These are phyloP conservation scores for Erpornis zantholeuca DNA, from an alignment of 2,113 vertebrate genomes.

Conservation along the genomic window DNA sequence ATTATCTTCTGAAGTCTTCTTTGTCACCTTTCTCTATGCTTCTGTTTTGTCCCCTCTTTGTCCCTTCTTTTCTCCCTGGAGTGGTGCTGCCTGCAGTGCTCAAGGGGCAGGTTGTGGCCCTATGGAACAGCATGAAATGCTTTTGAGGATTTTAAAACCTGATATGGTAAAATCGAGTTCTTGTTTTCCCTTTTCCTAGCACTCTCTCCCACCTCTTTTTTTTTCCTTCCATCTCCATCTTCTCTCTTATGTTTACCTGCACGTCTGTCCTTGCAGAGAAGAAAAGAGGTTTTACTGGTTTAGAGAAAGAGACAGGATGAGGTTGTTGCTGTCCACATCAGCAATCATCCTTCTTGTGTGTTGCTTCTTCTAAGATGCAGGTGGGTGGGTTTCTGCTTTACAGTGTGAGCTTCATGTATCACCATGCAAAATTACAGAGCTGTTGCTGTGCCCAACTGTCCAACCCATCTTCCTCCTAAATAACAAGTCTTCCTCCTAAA, in stretches of 20 bases:
- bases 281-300: neutral
- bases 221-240: neutral
- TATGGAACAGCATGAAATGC: neutral
- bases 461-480: neutral
- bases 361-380: neutral
- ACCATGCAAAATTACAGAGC: neutral
- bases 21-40: neutral
- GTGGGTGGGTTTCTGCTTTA: neutral
- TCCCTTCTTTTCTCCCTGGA: neutral
- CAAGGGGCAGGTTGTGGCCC: neutral
- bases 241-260: neutral
- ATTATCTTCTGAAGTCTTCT: neutral
- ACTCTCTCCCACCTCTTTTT: neutral
- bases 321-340: neutral
- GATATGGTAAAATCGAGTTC: neutral
- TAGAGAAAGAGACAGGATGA: neutral
- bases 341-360: neutral
- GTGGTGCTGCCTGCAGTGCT: neutral
- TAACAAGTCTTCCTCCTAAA: neutral
- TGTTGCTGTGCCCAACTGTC: neutral
- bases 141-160: neutral
- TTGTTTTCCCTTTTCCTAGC: neutral
- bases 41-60: neutral
- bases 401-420: neutral
- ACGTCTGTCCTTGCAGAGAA: neutral